phyloP scores from a whole-genome alignment of 2,888 invertebrate genomes.

The Phytoseiulus persimilis region DNA sequence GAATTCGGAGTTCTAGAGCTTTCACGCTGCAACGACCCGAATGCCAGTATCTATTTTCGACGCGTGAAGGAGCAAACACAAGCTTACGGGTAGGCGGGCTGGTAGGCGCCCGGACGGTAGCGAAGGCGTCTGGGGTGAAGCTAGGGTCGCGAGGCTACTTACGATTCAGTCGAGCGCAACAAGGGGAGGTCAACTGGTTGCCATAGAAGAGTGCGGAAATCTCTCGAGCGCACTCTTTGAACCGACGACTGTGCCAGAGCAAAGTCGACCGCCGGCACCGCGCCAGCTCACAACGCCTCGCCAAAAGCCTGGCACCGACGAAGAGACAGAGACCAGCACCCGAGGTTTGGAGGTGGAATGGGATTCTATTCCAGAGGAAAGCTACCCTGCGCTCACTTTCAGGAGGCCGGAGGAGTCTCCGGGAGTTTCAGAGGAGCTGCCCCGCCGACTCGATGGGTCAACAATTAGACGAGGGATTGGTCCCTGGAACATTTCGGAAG shows the following conservation, averaged over 20 bases:
- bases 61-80: neutral
- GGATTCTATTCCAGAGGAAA: neutral
- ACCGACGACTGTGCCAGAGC: neutral
- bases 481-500: too few species aligned
- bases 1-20: neutral
- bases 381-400: too few species aligned
- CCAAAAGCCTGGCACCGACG: neutral
- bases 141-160: neutral
- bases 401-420: too few species aligned
- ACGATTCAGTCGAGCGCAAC: conserved; percentile 5
- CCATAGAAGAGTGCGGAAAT: neutral
- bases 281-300: neutral
- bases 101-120: neutral
- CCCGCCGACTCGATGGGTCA: too few species aligned
- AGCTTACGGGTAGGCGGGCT: neutral
- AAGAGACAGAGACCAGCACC: neutral
- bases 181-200: neutral
- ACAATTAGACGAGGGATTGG: too few species aligned
- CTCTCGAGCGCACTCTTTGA: neutral
- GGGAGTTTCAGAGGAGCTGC: too few species aligned
- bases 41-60: neutral
- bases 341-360: neutral
- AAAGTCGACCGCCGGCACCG: neutral
- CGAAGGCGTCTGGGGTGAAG: neutral
- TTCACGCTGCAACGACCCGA: neutral